Base-by-base conservation (phyloP, 2,797 vertebrate species). In the Sebastes melanostomus region DNA sequence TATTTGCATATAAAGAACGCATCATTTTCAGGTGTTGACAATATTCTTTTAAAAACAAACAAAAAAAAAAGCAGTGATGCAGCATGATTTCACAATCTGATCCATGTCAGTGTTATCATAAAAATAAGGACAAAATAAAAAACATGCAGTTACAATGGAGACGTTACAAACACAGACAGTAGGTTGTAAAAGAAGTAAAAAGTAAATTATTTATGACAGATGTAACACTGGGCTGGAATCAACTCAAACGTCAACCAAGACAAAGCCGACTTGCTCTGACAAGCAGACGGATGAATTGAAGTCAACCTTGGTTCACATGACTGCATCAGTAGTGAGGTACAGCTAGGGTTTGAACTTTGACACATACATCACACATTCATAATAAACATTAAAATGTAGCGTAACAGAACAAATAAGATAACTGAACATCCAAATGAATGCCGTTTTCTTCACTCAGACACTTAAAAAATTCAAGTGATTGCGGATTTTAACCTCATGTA, bases 291-390 rank as follows among this genome's bases (percentile, higher is more conserved):
- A 42, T 62, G 62, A 79, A 55, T 1, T 56, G 24, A 84, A 67
- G n/a, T 62, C 54, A 59, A 60, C 30, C 32, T 56, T 13, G 32
- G 38, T 46, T 88, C 25, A 56, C 11, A 27, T 58, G 68, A 80
- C 27, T 46, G n/a, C 46, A 62, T 77, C 78, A 71, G n/a, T 68
- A 56, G 5, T 73, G 75, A 70, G 71, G 68, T 75, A 67, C 70
- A 80, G 54, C 16, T 7, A 36, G 24, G n/a, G 22, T 25, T 62
- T 38, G 0, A 2, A 71, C 16, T 27, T 30, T 27, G n/a, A 6
- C 25, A 58, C 12, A 61, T 9, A 56, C 36, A 29, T 62, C 29
- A 75, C 27, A 83, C 66, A 67, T 59, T 81, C 20, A 84, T 8
- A 10, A 59, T 0, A 10, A 68, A 59, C 29, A 52, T 20, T 13